Conservation (phyloP, 1,140 invertebrate genomes). For the Calephelis nemesis region DNA sequence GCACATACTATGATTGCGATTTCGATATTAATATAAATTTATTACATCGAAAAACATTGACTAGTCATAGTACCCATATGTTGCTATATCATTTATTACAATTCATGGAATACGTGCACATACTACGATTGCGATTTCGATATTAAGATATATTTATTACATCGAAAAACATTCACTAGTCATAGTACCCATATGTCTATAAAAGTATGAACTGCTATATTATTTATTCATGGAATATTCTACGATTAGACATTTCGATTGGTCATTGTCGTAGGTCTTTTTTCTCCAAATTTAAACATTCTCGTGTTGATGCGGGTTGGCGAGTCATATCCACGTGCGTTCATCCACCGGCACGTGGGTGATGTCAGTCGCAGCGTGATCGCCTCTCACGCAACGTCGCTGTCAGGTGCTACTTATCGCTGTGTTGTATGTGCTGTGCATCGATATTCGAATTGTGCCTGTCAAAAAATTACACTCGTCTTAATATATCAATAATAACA, state of each 20-base stretch:
- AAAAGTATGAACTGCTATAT: neutral
- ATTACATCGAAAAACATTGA: too few species aligned
- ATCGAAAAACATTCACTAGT: too few species aligned
- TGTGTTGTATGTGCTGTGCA: conserved; percentile 73
- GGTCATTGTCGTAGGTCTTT: conserved; percentile 8
- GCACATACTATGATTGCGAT: too few species aligned
- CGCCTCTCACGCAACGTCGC: conserved; percentile 46
- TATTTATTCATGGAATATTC: neutral
- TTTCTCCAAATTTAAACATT: conserved; percentile 15
- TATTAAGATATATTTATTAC: too few species aligned
- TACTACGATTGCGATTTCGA: too few species aligned
- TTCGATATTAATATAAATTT: too few species aligned
- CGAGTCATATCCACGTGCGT: conserved; percentile 69
- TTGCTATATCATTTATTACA: neutral
- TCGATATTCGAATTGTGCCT: conserved; percentile 73
- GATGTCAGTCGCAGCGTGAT: conserved; percentile 39
- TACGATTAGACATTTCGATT: conserved; percentile 10
- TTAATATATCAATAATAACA: neutral
- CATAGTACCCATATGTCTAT: neutral
- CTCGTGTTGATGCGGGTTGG: conserved; percentile 41
- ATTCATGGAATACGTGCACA: neutral
- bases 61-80: too few species aligned
- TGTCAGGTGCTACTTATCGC: conserved; percentile 63
- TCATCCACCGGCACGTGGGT: conserved; percentile 38
- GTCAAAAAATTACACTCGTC: conserved; percentile 15